Conservation (phyloP, 1,140 invertebrate genomes). For the Mizuhopecten yessoensis region DNA sequence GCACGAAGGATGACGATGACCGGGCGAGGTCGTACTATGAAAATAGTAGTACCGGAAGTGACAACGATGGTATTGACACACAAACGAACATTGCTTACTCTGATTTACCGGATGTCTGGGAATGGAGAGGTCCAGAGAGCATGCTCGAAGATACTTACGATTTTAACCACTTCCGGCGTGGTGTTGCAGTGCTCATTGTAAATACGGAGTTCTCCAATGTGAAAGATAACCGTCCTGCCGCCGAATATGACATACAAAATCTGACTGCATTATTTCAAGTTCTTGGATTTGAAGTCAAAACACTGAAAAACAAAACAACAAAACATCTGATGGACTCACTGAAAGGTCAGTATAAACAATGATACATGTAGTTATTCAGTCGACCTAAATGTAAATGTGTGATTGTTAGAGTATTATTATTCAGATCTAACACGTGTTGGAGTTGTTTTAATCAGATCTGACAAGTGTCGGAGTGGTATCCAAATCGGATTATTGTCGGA, state of each 20-base stretch:
- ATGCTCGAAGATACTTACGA: not conserved
- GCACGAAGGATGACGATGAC: not conserved
- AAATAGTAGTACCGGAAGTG: not conserved
- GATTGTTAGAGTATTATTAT: no score
- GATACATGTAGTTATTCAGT: no score
- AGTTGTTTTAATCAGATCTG: no score
- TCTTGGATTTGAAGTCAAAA: not conserved
- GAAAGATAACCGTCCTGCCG: not conserved
- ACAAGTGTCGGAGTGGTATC: no score
- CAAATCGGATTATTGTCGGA: no score
- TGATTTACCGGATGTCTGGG: not conserved
- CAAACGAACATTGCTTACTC: not conserved
- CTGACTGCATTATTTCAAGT: not conserved
- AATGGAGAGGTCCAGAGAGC: not conserved
- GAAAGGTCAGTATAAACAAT: not conserved
- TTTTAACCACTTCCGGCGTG: constrained; percentile 22
- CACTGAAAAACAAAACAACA: not conserved
- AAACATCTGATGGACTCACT: not conserved
- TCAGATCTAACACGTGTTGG: no score
- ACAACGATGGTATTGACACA: not conserved
- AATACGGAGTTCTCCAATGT: not conserved
- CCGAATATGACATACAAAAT: not conserved
- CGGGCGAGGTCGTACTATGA: not conserved
- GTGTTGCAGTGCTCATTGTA: not conserved
- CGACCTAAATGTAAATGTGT: no score